Conservation (phyloP, 2,113 vertebrate species). For the Poeciliopsis prolifica region DNA sequence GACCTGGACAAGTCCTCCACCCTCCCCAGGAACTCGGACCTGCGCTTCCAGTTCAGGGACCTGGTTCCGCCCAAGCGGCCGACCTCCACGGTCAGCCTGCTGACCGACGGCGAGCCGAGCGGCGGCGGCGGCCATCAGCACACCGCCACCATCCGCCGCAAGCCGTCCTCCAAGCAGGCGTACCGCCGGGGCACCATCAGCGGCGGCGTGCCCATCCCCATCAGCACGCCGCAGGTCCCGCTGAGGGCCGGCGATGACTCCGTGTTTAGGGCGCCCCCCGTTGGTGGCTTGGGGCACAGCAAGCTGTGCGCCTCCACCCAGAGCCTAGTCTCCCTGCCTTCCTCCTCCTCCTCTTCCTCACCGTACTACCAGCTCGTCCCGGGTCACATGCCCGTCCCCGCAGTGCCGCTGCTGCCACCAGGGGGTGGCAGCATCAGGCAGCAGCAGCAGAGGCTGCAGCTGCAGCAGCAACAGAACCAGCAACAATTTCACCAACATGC, state of each 20-base stretch:
- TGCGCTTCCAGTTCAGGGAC: conserved; percentile 80
- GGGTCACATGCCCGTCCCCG: conserved; percentile 76
- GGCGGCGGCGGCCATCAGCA: conserved; percentile 50
- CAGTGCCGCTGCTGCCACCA: conserved; percentile 40
- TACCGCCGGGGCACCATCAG: conserved; percentile 82
- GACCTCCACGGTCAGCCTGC: conserved; percentile 81
- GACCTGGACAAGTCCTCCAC: conserved; percentile 86
- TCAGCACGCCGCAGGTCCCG: conserved; percentile 83
- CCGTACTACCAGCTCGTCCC: conserved; percentile 82
- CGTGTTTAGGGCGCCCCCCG: conserved; percentile 33
- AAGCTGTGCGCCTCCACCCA: conserved; percentile 80
- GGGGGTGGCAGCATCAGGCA: conserved; percentile 45
- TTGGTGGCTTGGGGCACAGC: conserved; percentile 56
- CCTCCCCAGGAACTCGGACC: conserved; percentile 84
- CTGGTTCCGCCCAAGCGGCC: conserved; percentile 82
- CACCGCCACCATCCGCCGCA: conserved; percentile 84
- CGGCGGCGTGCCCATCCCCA: conserved; percentile 83
- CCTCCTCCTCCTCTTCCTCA: conserved; percentile 55
- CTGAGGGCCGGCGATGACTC: conserved; percentile 63
- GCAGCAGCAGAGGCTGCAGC: conserved; percentile 48
- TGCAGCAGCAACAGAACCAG: conserved; percentile 12
- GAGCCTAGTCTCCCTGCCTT: conserved; percentile 77
- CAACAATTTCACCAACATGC: conserved; percentile 20
- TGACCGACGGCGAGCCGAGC: conserved; percentile 72
- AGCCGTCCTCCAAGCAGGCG: conserved; percentile 82